phyloP scores from a whole-genome alignment of 2,797 vertebrate genomes.

The Neopelma chrysocephalum region DNA sequence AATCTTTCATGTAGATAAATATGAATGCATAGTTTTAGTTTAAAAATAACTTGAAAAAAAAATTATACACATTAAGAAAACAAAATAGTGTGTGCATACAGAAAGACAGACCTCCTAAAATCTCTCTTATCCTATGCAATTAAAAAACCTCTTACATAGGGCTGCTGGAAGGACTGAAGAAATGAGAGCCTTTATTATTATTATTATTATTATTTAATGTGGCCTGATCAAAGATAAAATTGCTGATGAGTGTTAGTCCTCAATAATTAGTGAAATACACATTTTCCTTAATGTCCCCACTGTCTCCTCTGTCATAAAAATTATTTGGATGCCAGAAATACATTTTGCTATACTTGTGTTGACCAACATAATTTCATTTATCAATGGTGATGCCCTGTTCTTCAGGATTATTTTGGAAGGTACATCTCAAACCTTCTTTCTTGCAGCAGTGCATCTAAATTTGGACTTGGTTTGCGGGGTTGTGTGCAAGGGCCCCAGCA shows the following conservation, averaged over 20 bases:
- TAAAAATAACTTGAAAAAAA: background rate
- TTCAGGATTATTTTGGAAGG: background rate
- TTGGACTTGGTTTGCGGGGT: background rate
- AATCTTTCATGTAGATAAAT: background rate
- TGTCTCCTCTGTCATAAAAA: background rate
- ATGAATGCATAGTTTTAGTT: background rate
- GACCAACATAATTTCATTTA: background rate
- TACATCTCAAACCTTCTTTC: background rate
- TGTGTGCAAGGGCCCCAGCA: background rate
- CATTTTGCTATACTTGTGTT: background rate
- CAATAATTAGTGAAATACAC: background rate
- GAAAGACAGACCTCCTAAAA: background rate
- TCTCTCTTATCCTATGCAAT: background rate
- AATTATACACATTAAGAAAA: background rate
- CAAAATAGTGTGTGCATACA: background rate
- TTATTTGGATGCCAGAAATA: background rate
- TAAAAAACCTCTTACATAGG: background rate
- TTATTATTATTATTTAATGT: background rate
- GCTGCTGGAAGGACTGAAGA: background rate
- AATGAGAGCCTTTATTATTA: background rate
- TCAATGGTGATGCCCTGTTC: background rate
- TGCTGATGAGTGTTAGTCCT: background rate
- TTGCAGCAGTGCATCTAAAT: background rate
- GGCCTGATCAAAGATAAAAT: background rate
- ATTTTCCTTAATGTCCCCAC: background rate